Base-by-base conservation (phyloP, 2,113 vertebrate genomes). In the Scatophagus argus region DNA sequence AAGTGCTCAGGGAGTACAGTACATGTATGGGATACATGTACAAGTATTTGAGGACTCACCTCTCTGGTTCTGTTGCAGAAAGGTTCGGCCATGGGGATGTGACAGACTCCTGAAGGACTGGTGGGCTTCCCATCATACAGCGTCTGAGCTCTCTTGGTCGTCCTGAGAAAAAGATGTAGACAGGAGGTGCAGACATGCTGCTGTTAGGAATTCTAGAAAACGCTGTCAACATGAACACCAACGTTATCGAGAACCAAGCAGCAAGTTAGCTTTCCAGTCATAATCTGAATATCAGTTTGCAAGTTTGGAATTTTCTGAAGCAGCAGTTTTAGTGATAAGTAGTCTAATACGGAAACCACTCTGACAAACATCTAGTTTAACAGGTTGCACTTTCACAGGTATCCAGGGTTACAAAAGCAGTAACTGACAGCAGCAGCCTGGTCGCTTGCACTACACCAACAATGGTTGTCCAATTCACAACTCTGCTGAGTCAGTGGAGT, bases 11-110 rank as follows among this genome's bases (percentile, higher is more conserved):
- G 7, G 2, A 46, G 8, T 27, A 6, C n/a, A n/a, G n/a, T n/a
- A 25, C 10, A 8, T 52, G 4, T 41, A 3, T 29, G 9, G 1
- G 31, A 31, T 51, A 17, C 9, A 38, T 36, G 46, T 38, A 34
- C 4, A 54, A 29, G 43, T 29, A 19, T 47, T 25, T 10, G 8
- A 16, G 1, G 36, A 94, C 96, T 73, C 59, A 97, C 98, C 95
- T 97, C 96, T 95, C 98, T 96, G 17, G 97, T 99, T 93, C 94
- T 96, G 81, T 91, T 92, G 87, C 98, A 99, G 94, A 99, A 99
- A 0, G 98, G 98, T 46, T 99, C 98, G 5, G 96, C 97, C 96
- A 97, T 96, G 39, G 98, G 95, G 89, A 99, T 94, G 78, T 99
- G 98, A 90, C 96, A 96, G 9, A 99, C 97, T 71, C 98, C 98